These are phyloP conservation scores for Diloba caeruleocephala DNA, from an alignment of 2,888 invertebrate genomes.

Conservation along the genomic window DNA sequence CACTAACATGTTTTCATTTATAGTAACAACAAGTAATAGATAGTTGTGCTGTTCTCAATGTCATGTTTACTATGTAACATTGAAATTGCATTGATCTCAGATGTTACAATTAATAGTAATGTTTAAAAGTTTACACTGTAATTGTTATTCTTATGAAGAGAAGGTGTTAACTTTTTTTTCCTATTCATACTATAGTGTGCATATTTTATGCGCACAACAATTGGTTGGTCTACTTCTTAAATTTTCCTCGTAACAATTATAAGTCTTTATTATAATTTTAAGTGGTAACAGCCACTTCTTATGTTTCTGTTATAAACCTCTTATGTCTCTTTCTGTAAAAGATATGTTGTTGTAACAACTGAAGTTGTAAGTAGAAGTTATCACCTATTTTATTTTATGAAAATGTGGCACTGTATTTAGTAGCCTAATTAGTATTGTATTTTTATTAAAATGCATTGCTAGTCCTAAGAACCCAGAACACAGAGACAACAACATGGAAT, in stretches of 20 bases:
- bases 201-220: too few species aligned
- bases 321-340: neutral
- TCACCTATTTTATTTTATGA: too few species aligned
- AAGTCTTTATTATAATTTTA: too few species aligned
- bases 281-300: neutral
- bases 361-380: too few species aligned
- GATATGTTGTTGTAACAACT: too few species aligned
- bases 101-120: too few species aligned
- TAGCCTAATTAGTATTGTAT: conserved; percentile 30
- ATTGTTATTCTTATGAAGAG: neutral
- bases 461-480: conserved; percentile 72
- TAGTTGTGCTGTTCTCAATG: conserved; percentile 27
- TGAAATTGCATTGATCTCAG: conserved; percentile 30
- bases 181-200: too few species aligned
- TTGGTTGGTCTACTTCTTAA: too few species aligned
- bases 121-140: neutral
- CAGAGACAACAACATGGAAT: conserved; percentile 72
- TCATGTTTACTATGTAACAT: conserved; percentile 31
- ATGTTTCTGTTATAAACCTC: too few species aligned
- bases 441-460: conserved; percentile 54
- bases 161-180: neutral
- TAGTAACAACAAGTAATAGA: conserved; percentile 3
- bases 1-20: conserved; percentile 42
- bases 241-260: too few species aligned
- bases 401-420: conserved; percentile 10